A percentile compares a stretch with the other conserved stretches of the same genome.
phyloP scores from a whole-genome alignment of 2,888 invertebrate genomes.

The Rugalucina vietnamica region DNA sequence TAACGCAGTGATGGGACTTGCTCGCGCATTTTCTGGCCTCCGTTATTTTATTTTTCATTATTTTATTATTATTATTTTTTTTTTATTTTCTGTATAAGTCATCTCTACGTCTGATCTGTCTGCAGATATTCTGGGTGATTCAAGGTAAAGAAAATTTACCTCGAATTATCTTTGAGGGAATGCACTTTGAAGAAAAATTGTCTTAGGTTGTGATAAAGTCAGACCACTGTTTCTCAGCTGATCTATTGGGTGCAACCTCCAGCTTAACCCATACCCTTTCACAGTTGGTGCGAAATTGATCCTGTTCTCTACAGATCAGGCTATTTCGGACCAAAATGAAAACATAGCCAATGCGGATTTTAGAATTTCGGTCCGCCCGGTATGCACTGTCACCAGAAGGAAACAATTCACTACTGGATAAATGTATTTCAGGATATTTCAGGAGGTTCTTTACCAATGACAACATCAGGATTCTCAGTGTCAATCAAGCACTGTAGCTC shows the following conservation, averaged over 20 bases:
- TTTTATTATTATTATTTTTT: too few species aligned
- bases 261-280: background rate
- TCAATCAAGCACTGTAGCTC: background rate
- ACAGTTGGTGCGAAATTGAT: background rate
- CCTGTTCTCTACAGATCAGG: background rate
- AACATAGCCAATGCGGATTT: background rate
- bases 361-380: background rate
- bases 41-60: too few species aligned
- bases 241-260: background rate
- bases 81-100: too few species aligned
- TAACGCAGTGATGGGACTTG: too few species aligned
- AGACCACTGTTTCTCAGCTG: too few species aligned
- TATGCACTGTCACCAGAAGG: background rate
- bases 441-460: background rate
- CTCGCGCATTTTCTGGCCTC: too few species aligned
- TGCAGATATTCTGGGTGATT: too few species aligned
- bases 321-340: background rate
- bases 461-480: background rate
- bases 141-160: too few species aligned
- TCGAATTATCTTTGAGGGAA: too few species aligned
- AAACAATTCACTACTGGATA: background rate
- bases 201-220: too few species aligned
- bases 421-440: background rate
- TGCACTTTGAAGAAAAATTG: too few species aligned
- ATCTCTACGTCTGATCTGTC: too few species aligned